Evolutionary conservation across 2,797 vertebrate genomes (phyloP).

Genomic region (Liasis olivaceus): DNA sequence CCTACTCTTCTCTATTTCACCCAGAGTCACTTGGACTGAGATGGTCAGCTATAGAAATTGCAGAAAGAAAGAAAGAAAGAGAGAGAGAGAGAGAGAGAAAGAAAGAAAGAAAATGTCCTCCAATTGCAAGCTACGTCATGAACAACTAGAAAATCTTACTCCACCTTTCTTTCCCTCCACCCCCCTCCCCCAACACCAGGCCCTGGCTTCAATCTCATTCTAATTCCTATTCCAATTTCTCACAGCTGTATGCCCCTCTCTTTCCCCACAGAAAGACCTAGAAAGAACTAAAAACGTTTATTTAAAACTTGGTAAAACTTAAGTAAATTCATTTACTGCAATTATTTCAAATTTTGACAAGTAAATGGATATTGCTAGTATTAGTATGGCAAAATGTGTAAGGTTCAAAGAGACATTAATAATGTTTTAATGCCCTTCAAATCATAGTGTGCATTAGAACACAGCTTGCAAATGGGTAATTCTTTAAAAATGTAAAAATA

Average conservation of each 20-base stretch:
- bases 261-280: neutral
- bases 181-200: too few species aligned
- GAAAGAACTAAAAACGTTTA: neutral
- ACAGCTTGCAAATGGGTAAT: constrained; percentile 11
- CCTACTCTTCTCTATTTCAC: neutral
- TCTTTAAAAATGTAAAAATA: constrained; percentile 45
- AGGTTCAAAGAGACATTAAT: neutral
- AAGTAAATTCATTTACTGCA: neutral
- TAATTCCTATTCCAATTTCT: neutral
- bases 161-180: neutral
- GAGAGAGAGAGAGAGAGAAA: too few species aligned
- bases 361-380: neutral
- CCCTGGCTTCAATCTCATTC: neutral
- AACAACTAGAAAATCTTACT: neutral
- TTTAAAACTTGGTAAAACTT: neutral
- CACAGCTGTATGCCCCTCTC: neutral
- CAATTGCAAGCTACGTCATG: neutral
- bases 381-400: neutral
- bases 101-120: neutral
- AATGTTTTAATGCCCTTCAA: neutral
- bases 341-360: neutral
- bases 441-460: neutral
- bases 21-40: too few species aligned
- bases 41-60: too few species aligned
- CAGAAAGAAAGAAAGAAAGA: too few species aligned